These are phyloP conservation scores for Phrynosoma blainvillii DNA, from an alignment of 2,113 vertebrate species.

Conservation along the genomic window DNA sequence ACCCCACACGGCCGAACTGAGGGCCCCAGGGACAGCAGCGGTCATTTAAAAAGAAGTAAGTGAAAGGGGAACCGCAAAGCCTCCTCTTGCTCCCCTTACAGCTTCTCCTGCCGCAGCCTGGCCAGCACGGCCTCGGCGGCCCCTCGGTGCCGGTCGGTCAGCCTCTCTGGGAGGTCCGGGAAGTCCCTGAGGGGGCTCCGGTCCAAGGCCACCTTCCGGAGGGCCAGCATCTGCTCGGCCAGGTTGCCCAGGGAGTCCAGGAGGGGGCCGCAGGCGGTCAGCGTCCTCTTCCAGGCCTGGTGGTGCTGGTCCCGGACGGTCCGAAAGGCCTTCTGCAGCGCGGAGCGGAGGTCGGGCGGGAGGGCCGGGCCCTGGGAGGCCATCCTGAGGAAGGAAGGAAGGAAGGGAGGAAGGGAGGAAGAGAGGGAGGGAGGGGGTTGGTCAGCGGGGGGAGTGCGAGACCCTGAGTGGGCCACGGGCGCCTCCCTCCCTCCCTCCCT, in stretches of 20 bases:
- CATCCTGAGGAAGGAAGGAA: not conserved
- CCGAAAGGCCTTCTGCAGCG: conserved; percentile 78
- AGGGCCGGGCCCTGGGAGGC: too few species aligned
- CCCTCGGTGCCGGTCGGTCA: conserved; percentile 79
- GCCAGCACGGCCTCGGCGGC: conserved; percentile 78
- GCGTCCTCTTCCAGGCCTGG: conserved; percentile 67
- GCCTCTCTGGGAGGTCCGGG: conserved; percentile 69
- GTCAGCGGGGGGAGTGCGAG: too few species aligned
- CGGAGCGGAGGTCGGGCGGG: conserved; percentile 55
- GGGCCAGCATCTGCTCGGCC: conserved; percentile 80
- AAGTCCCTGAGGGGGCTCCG: conserved; percentile 69
- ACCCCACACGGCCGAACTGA: too few species aligned
- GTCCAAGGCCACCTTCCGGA: conserved; percentile 68
- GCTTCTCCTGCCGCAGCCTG: conserved; percentile 71
- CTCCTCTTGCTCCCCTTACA: conserved; percentile 74
- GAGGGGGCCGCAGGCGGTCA: conserved; percentile 75
- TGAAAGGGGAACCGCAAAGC: too few species aligned
- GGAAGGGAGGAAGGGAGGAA: too few species aligned
- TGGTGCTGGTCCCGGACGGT: conserved; percentile 66
- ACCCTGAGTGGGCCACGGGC: too few species aligned
- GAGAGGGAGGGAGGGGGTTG: too few species aligned
- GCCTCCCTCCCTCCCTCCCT: too few species aligned
- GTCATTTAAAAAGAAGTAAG: too few species aligned
- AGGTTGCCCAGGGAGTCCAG: conserved; percentile 82
- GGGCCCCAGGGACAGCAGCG: too few species aligned